Base-by-base conservation (phyloP, 2,888 invertebrate genomes). In the Stenoptilia bipunctidactyla region DNA sequence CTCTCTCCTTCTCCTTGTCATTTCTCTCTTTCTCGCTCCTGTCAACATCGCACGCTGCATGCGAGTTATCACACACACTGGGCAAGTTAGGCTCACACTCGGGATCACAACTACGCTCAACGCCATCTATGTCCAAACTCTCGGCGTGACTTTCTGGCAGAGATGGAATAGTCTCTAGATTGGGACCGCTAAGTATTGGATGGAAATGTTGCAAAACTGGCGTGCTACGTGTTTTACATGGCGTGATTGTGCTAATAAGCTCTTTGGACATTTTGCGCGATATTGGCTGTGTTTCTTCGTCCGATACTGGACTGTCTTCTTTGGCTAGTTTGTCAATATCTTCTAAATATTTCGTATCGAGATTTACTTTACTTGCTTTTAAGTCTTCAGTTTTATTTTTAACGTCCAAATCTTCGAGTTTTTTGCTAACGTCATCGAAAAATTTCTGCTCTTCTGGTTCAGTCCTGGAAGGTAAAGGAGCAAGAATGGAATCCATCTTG, bases 51-150 rank as follows among this genome's bases (percentile, higher is more conserved):
- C 83, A 82, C 79, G 68, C 83, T 67, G 83, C 83, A 83, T 83
- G 83, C 83, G 72, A 74, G 82, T 83, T 79, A 83, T 63, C 70
- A 80, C 82, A 80, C 80, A 79, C 80, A 72, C 79, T 80, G 74
- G 63, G 68, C 53, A 55, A 64, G 80, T 80, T 80, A 82, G 72
- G 68, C 43, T 61, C 58, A 45, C 44, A 41, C 40, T 40, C 40
- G 15, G 44, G 20, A 15, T 27, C 41, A 47, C 45, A 45, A 38
- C 48, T 43, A 46, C 46, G 44, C 36, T 53, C 59, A 42, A 58
- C 53, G 42, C 63, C 61, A 12, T 65, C 71, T 52, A 58, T 56
- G 47, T 79, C 77, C 66, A 75, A 53, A 52, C 66, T 70, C 43
- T 72, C 66, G 20, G 56, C 47, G 47, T 54, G 62, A 52, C 57